Evolutionary conservation across 2,797 vertebrate genomes (phyloP), one percentile per base, ranked within the genome.

Genomic region (Acomys russatus): DNA sequence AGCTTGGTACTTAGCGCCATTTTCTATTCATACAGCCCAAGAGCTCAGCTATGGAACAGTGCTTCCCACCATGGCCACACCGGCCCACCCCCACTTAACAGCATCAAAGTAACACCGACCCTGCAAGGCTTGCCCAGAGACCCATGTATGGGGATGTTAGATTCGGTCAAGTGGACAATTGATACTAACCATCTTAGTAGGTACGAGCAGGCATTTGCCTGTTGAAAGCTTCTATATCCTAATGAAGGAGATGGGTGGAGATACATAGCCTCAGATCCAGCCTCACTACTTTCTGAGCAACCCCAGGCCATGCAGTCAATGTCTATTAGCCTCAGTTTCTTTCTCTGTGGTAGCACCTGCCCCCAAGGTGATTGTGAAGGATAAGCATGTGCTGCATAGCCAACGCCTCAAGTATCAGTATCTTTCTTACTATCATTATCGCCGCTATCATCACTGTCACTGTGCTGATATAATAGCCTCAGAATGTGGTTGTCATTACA

Each of bases 281-380:
- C 5, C 79, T 33, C 35, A 38, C 54, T 49, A 51, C 22, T 49
- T 63, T 7, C 44, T 91, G 49, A 30, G 54, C 2, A 68, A 61
- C 3, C 11, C 49, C 38, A 56, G n/a, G 23, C 11, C 90, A 74
- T 15, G 28, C 59, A 51, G 33, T 59, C 44, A 70, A 89, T 88
- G 30, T 83, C 66, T 23, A 2, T 35, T 68, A 84, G 64, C 30
- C 77, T 96, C 49, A 74, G 6, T 94, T 94, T 89, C 83, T 35
- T 90, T 17, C 71, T 88, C 78, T 23, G 9, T 77, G n/a, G 30
- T 38, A 85, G 80, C 15, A 35, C 6, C 33, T 76, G 35, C 10
- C 12, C 33, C 9, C 18, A 49, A 33, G 17, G 20, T 86, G 56
- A 79, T 70, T 33, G 6, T 71, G 56, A 80, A 18, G 54, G 35